Percentiles rank a stretch among this genome's conserved stretches.
These are phyloP conservation scores for Opisthocomus hoazin DNA, from an alignment of 2,113 vertebrate species.

Conservation along the genomic window DNA sequence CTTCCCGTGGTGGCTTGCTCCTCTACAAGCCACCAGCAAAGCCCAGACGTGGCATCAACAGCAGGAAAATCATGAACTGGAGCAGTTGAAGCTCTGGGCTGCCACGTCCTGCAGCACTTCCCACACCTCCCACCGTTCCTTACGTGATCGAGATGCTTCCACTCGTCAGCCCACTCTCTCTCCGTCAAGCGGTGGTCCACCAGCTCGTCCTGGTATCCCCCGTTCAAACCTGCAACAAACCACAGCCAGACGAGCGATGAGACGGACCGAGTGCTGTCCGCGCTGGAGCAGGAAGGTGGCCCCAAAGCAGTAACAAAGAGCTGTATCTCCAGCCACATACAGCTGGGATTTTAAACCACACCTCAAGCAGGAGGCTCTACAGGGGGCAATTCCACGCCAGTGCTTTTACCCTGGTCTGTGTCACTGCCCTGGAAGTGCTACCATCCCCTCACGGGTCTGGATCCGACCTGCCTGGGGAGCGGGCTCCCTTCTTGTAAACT, in stretches of 20 bases:
- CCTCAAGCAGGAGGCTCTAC: not conserved
- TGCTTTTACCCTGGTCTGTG: not conserved
- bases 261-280: not conserved
- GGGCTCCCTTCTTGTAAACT: not conserved
- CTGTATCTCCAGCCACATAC: not conserved
- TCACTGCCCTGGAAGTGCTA: not conserved
- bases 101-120: not conserved
- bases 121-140: slow-evolving; percentile 46
- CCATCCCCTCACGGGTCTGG: not conserved
- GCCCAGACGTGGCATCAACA: not conserved
- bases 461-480: not conserved
- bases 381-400: not conserved
- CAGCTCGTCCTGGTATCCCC: slow-evolving; percentile 92
- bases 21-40: not conserved
- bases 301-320: not conserved
- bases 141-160: slow-evolving; percentile 99
- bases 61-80: not conserved
- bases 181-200: slow-evolving; percentile 97
- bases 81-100: not conserved
- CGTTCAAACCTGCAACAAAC: slow-evolving; percentile 83
- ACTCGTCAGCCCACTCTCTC: slow-evolving; percentile 98
- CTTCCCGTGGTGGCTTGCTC: not conserved
- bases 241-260: not conserved
- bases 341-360: not conserved
- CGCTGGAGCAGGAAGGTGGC: not conserved